Base-by-base conservation (phyloP, 2,797 vertebrate genomes). In the Ceryle rudis region DNA sequence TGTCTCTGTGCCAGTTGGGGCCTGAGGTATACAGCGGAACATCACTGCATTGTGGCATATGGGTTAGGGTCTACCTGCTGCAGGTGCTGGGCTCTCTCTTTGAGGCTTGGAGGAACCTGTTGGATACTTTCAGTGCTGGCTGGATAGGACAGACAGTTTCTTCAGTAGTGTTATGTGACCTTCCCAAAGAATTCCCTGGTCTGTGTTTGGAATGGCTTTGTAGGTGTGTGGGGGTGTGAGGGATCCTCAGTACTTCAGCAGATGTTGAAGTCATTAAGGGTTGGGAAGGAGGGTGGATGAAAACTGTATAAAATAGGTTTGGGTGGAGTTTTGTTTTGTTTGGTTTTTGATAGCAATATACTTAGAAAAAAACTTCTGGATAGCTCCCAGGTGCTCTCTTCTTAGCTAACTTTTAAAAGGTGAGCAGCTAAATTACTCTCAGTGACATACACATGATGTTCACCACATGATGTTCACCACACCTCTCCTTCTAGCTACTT, bases 11-110 rank as follows among this genome's bases (percentile, higher is more conserved):
- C 37, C 65, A 23, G 41, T 33, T 18, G 37, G 33, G 14, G 13
- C 29, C 13, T 17, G 25, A 41, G 25, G 31, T 11, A 31, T 23
- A 33, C 0, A 1, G 78, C 42, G 39, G 69, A 44, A 33, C 4
- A 1, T 25, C 49, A 11, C 20, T 44, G 35, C 2, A 1, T n/a
- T 51, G 7, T 0, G 0, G 29, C 61, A 12, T 33, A 42, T 0
- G 10, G 12, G n/a, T 28, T 15, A 55, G 23, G 35, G 23, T 75
- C 18, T 39, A 13, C 44, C 14, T 19, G 22, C 33, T 44, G 41
- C 35, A 28, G 41, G 41, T 26, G 28, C n/a, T 33, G 84, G 35
- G 9, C 16, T 54, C 21, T 28, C 10, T 82, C 42, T 70, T n/a
- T 1, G 0, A 54, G 41, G 31, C 39, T 55, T n/a, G 52, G 52